Evolutionary conservation across 1,140 invertebrate genomes (phyloP).

Genomic region (Zaprionus lachaisei): DNA sequence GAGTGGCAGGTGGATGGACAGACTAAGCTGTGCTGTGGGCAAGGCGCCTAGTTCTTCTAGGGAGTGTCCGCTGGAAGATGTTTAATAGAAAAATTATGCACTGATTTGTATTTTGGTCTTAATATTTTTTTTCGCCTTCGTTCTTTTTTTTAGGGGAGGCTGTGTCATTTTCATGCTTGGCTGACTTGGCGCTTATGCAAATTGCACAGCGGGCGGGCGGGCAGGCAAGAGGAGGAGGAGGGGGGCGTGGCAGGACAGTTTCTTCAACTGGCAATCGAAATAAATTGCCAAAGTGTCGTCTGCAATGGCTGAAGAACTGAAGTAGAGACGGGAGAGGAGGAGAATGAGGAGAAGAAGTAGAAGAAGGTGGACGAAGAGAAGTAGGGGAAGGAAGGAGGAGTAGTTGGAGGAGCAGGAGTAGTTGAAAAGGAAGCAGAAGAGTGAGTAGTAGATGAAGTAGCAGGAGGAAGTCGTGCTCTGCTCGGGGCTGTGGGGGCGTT

Average conservation of each 20-base stretch:
- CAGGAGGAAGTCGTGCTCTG: not conserved
- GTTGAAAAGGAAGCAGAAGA: not conserved
- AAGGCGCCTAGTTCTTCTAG: not conserved
- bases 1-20: not conserved
- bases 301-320: slow-evolving; percentile 27
- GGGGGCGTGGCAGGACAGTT: slow-evolving; percentile 29
- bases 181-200: slow-evolving; percentile 74
- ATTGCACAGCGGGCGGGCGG: slow-evolving; percentile 33
- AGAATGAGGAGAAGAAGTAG: not conserved
- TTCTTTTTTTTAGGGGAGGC: slow-evolving; percentile 24
- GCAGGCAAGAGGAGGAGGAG: slow-evolving; percentile 25
- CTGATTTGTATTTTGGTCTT: slow-evolving; percentile 80
- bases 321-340: not conserved
- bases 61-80: slow-evolving; percentile 42
- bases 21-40: not conserved
- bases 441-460: not conserved
- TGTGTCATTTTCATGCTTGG: slow-evolving; percentile 68
- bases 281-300: slow-evolving; percentile 79
- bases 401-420: not conserved
- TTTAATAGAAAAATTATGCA: slow-evolving; percentile 83
- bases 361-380: slow-evolving; percentile 15
- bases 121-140: slow-evolving; percentile 58
- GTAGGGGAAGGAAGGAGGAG: not conserved
- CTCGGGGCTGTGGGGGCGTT: slow-evolving; percentile 16
- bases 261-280: slow-evolving; percentile 61